These are phyloP conservation scores for Busseola fusca DNA, from an alignment of 2,888 invertebrate species.

Conservation along the genomic window DNA sequence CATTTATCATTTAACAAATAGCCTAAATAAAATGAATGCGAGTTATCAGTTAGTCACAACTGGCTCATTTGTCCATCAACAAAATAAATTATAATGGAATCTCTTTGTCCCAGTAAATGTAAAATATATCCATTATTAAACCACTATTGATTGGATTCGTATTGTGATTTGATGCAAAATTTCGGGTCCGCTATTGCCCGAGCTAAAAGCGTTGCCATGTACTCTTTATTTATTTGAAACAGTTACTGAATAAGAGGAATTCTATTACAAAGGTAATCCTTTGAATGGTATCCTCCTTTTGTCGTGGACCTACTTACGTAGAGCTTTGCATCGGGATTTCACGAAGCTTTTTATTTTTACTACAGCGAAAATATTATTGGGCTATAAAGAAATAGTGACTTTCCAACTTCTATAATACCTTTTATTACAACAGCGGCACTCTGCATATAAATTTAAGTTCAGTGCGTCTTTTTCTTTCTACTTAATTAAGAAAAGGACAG, in stretches of 20 bases:
- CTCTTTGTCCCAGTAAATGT: slow-evolving; percentile 44
- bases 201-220: slow-evolving; percentile 61
- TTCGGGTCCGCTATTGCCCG: slow-evolving; percentile 36
- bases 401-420: neutral
- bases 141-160: slow-evolving; percentile 56
- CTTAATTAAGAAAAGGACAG: too few species aligned
- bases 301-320: slow-evolving; percentile 31
- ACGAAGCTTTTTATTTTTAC: slow-evolving; percentile 26
- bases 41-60: slow-evolving; percentile 19
- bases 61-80: slow-evolving; percentile 42
- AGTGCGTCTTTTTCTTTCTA: too few species aligned
- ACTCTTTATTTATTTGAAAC: slow-evolving; percentile 55
- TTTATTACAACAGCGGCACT: neutral
- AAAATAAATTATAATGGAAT: slow-evolving; percentile 49
- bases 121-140: slow-evolving; percentile 56
- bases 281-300: slow-evolving; percentile 36
- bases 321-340: slow-evolving; percentile 37
- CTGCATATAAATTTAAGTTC: too few species aligned
- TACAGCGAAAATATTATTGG: slow-evolving; percentile 16
- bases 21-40: slow-evolving; percentile 25
- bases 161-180: slow-evolving; percentile 61
- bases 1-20: too few species aligned
- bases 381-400: neutral
- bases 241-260: slow-evolving; percentile 47
- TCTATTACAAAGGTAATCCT: slow-evolving; percentile 46